Conservation (phyloP, 2,888 invertebrate genomes). For the Drosophila kuntzei region DNA sequence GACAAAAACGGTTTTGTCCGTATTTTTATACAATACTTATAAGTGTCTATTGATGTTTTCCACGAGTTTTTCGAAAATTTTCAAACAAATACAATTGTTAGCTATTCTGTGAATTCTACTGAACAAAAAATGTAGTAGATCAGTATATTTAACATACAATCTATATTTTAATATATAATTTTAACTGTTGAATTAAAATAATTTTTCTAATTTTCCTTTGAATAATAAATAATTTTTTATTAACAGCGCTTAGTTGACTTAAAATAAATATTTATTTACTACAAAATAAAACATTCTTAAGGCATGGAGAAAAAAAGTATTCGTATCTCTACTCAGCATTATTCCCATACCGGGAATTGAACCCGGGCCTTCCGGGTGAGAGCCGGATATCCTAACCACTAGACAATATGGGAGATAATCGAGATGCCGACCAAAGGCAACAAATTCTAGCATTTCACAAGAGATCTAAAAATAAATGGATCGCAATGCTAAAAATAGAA, state of each 20-base stretch:
- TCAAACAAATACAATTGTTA: too few relatives aligned
- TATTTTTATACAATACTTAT: not conserved
- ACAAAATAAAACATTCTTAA: not conserved
- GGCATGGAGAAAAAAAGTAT: not conserved
- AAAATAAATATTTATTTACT: not conserved
- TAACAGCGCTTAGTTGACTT: too few relatives aligned
- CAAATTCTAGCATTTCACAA: not conserved
- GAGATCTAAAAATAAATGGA: not conserved
- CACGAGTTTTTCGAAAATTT: not conserved
- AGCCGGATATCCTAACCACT: slow-evolving; percentile 85
- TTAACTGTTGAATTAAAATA: too few relatives aligned
- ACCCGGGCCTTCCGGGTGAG: slow-evolving; percentile 89
- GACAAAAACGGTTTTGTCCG: not conserved
- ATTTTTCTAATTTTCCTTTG: too few relatives aligned
- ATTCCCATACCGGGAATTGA: slow-evolving; percentile 95
- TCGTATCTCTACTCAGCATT: not conserved
- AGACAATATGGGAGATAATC: slow-evolving; percentile 83
- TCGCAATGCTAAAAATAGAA: not conserved
- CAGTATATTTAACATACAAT: too few relatives aligned
- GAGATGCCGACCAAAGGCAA: accelerated
- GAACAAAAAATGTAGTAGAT: too few relatives aligned
- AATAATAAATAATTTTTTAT: too few relatives aligned
- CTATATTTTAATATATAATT: too few relatives aligned
- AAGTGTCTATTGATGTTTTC: not conserved
- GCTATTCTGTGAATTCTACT: too few relatives aligned